A percentile compares a stretch with the other conserved stretches of the same genome.
Conservation (phyloP, 2,113 vertebrate species). For the Lipophrys pholis region DNA sequence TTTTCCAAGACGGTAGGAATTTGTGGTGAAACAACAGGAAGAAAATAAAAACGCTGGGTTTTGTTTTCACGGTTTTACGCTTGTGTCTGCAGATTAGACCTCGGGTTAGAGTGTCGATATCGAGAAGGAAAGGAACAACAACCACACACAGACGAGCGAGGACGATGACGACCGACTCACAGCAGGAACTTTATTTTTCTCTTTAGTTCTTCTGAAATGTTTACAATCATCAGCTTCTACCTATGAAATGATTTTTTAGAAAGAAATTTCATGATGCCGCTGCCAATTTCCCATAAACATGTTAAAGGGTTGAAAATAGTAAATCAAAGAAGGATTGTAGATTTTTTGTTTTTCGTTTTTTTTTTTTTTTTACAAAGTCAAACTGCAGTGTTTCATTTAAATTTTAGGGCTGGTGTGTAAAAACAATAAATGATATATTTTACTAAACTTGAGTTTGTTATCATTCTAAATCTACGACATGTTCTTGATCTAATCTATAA, state of each 20-base stretch:
- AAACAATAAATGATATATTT: slow-evolving; percentile 44
- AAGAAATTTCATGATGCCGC: slow-evolving; percentile 35
- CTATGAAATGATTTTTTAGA: slow-evolving; percentile 30
- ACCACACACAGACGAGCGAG: slow-evolving; percentile 1
- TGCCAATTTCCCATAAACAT: slow-evolving; percentile 69
- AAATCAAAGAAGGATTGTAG: neutral
- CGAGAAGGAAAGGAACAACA: slow-evolving; percentile 13
- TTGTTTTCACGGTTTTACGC: neutral
- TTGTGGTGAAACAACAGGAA: neutral
- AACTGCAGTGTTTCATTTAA: slow-evolving; percentile 39
- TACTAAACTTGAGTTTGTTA: slow-evolving; percentile 27
- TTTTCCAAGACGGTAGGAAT: slow-evolving; percentile 89
- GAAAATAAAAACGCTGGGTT: neutral
- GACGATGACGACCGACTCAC: neutral
- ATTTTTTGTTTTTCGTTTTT: slow-evolving; percentile 19
- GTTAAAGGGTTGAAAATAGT: slow-evolving; percentile 15
- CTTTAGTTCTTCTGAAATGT: slow-evolving; percentile 38
- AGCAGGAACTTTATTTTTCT: slow-evolving; percentile 37
- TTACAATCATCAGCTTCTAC: slow-evolving; percentile 54
- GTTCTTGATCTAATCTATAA: neutral
- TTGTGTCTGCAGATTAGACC: slow-evolving; percentile 38
- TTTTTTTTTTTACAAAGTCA: slow-evolving; percentile 27
- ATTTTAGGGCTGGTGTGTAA: slow-evolving; percentile 28
- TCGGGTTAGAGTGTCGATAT: slow-evolving; percentile 29
- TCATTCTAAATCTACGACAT: neutral